Conservation (phyloP, 2,797 vertebrate species). For the Enteromius anoplus region DNA sequence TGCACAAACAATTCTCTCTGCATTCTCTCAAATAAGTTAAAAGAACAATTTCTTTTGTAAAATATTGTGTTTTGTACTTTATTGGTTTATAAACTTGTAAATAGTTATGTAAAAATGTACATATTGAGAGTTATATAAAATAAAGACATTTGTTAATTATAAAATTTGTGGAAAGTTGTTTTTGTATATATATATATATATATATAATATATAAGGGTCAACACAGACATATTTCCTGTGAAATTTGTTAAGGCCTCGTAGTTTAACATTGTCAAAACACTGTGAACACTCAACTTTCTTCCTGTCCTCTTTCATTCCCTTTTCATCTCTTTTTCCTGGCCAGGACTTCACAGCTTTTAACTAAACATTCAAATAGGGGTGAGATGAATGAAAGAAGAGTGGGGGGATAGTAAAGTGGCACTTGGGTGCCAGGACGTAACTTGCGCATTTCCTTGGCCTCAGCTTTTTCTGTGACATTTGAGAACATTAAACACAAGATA, state of each 20-base stretch:
- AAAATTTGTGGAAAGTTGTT: slow-evolving; percentile 64
- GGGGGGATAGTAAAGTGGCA: slow-evolving; percentile 71
- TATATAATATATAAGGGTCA: slow-evolving; percentile 62
- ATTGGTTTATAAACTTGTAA: slow-evolving; percentile 65
- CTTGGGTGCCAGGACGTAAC: slow-evolving; percentile 73
- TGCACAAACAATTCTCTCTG: background rate
- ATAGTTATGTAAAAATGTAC: slow-evolving; percentile 78
- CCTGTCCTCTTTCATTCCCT: slow-evolving; percentile 56
- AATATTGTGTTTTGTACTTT: slow-evolving; percentile 57
- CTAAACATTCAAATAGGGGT: slow-evolving; percentile 63
- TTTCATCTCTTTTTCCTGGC: slow-evolving; percentile 66
- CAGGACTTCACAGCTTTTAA: slow-evolving; percentile 71
- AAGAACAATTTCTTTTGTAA: slow-evolving; percentile 40
- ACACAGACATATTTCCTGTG: background rate
- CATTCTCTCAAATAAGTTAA: slow-evolving; percentile 41
- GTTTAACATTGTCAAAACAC: slow-evolving; percentile 21
- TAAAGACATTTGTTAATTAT: slow-evolving; percentile 73
- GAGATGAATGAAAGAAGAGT: slow-evolving; percentile 55
- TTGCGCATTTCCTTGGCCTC: slow-evolving; percentile 53
- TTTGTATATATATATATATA: slow-evolving; percentile 64
- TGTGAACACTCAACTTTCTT: slow-evolving; percentile 47
- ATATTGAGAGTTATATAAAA: slow-evolving; percentile 76
- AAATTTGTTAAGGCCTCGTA: slow-evolving; percentile 33
- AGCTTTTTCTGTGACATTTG: slow-evolving; percentile 42
- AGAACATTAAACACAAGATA: slow-evolving; percentile 63